Base-by-base conservation (phyloP, 2,888 invertebrate species). In the Cremastinae sp. region DNA sequence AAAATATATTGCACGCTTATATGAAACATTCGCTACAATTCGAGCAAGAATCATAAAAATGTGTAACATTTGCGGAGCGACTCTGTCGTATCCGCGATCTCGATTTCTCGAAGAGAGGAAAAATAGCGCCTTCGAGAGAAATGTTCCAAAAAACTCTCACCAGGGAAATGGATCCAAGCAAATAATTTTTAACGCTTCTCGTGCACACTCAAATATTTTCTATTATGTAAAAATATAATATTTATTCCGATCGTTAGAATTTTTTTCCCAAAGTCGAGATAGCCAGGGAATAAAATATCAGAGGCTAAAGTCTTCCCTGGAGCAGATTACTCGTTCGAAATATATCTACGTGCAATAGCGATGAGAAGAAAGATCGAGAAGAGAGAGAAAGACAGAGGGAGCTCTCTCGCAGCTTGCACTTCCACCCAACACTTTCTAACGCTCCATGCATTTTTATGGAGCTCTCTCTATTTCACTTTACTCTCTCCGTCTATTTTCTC, bases 381-480 rank as follows among this genome's bases (percentile, higher is more conserved):
- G 56, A 72, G 68, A 69, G 64, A 73, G 69, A 76, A 66, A 71
- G 68, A 68, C 51, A 56, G 64, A 73, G 56, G 74, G 76, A 76
- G 73, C 69, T 49, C 76, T 73, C 45, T 45, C 64, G 47, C 28
- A 59, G 75, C 55, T 41, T 59, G 59, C 61, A 72, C 75, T 74
- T 68, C 74, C 49, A 59, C 45, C 49, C 37, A 69, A 5, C 35
- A 73, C 76, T 76, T 76, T 76, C 76, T 76, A 76, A 76, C 76
- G 73, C 59, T 37, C 43, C 65, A 76, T 76, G 76, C 69, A 73
- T 76, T 76, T 76, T 76, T 76, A 73, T 73, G 69, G 76, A 59
- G 74, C 68, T 72, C 74, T 75, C 78, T 78, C 71, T 68, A 47
- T 59, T 75, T 62, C 62, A 71, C 59, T 45, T 56, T 16, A 16